Evolutionary conservation across 2,797 vertebrate species (phyloP), one percentile per base, ranked within the genome.

Genomic region (Diglossa cyanea): DNA sequence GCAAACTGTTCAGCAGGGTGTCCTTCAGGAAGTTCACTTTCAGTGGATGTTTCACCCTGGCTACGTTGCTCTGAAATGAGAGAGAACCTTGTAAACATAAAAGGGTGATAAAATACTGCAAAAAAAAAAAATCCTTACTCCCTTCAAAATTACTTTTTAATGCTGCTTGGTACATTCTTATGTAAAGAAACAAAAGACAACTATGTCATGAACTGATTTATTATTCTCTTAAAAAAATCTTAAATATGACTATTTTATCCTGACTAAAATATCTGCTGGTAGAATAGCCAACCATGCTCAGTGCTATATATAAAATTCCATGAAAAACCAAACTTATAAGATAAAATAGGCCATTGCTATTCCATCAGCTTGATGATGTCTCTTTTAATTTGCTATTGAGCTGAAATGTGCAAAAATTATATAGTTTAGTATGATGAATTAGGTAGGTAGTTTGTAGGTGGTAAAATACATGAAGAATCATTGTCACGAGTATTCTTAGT

Each of bases 1-100:
- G 98, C 99, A 86, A 99, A 99, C 96, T 99, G 99, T 86, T 99
- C 99, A 6, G 98, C 98, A 1, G 99, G 97, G 90, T 98, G 98
- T 92, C 98, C 98, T 95, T 98, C 98, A 47, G 98, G 98, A 87
- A 98, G 98, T 10, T 99, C 98, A 62, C 97, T 98, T 80, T 97
- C 97, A 55, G 97, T 87, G 37, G 95, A 86, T 39, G 94, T 67
- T 74, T 98, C 98, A 67, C 93, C 96, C 81, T 97, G 97, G 87
- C 97, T 95, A 75, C 63, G 44, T 51, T 60, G 94, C 87, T 98
- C 98, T 97, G 98, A 98, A 97, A 95, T 86, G 50, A 92, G 62
- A 95, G 39, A 61, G n/a, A 6, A 72, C 12, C 45, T 91, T 72
- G 70, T 94, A 26, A 92, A 75, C 47, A 77, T 42, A 39, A 0